phyloP scores from a whole-genome alignment of 2,888 invertebrate genomes.

The Carterocephalus palaemon region DNA sequence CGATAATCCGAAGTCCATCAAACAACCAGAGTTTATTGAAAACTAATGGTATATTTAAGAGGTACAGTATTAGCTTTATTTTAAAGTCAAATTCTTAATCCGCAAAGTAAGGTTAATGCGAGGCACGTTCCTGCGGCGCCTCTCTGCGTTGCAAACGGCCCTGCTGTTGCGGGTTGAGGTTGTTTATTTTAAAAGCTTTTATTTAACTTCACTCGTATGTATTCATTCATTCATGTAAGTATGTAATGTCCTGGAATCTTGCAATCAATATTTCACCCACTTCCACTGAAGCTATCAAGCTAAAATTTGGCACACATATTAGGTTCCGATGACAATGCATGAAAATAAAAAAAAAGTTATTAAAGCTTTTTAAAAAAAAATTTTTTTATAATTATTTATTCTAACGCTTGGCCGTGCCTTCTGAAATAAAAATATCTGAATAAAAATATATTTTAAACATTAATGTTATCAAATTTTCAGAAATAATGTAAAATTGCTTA shows the following conservation, averaged over 20 bases:
- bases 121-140: conserved; percentile 45
- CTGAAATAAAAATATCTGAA: not conserved
- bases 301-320: too few relatives aligned
- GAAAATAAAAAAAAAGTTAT: too few relatives aligned
- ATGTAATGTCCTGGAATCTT: too few relatives aligned
- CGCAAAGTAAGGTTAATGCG: conserved; percentile 56
- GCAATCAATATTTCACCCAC: too few relatives aligned
- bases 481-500: too few relatives aligned
- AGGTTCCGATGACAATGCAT: too few relatives aligned
- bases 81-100: conserved; percentile 68
- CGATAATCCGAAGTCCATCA: conserved; percentile 7
- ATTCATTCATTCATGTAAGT: too few relatives aligned
- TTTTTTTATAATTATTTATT: too few relatives aligned
- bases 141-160: conserved; percentile 55
- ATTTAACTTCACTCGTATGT: too few relatives aligned
- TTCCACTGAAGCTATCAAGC: too few relatives aligned
- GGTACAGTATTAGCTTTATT: conserved; percentile 54
- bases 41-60: conserved; percentile 49
- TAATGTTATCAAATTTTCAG: too few relatives aligned
- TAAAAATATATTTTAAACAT: conserved; percentile 5
- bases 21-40: conserved; percentile 35
- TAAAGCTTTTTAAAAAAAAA: too few relatives aligned
- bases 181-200: conserved; percentile 26
- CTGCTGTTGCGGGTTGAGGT: conserved; percentile 39
- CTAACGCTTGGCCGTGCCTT: conserved; percentile 7